Evolutionary conservation across 2,797 vertebrate species (phyloP), one percentile per base, ranked within the genome.

Genomic region (Fringilla coelebs): DNA sequence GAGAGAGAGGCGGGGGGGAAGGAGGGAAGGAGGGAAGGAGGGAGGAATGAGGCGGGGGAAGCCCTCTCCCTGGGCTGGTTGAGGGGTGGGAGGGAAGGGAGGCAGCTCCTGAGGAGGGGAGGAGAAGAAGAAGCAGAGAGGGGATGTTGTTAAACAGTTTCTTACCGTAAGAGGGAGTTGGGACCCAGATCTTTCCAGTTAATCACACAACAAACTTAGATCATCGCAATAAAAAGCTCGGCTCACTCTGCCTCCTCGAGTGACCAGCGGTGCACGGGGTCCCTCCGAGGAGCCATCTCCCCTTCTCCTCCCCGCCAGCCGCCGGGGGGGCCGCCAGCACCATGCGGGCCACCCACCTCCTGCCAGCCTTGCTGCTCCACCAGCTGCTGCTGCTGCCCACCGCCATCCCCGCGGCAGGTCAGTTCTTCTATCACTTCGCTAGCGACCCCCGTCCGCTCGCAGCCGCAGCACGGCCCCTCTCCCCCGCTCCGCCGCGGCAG

Each of bases 291-390:
- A 93, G 94, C 96, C 96, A 67, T 79, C 97, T 95, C 89, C 88
- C 61, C 84, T 86, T 52, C 93, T 86, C 79, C 91, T 90, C 97
- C 88, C 95, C 87, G 91, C 89, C 94, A 82, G 90, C 93, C 85
- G 80, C 82, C 75, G 84, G 91, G 92, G 92, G 92, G 96, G 91
- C 60, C 80, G 63, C 51, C 96, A 93, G 97, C 97, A 95, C 94
- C 96, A 99, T 99, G 99, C 98, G 99, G 99, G 98, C 98, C 98
- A 97, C 98, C 97, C 97, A 96, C 94, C 96, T 99, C 40, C 73
- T 99, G 85, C 92, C 98, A 68, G 95, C 92, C 86, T 80, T 98
- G 90, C 95, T 98, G 93, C 95, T 98, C 62, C 97, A 97, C 87
- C 97, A 97, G 7, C 97, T 98, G 92, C 97, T 98, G 36, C 94